Evolutionary conservation across 2,888 invertebrate species (phyloP).

Genomic region (Drosophila percnosoma): DNA sequence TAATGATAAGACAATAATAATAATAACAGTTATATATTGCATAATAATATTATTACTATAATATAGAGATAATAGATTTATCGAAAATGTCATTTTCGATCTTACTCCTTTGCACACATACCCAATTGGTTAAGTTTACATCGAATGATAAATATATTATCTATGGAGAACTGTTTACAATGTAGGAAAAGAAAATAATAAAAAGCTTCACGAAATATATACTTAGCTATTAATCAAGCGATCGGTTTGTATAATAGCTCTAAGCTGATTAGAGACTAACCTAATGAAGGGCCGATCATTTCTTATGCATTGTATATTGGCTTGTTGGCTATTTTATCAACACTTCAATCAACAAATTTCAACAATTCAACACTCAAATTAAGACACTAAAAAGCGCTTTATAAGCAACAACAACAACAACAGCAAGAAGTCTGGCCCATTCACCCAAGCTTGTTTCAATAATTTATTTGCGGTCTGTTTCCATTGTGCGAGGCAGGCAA

Average conservation of each 20-base stretch:
- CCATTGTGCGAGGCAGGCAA: conserved; percentile 38
- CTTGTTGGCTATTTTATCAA: conserved; percentile 45
- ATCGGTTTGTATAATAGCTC: conserved; percentile 5
- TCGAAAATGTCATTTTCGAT: background rate
- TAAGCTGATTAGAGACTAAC: conserved; percentile 9
- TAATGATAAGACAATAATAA: background rate
- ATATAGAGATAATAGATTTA: background rate
- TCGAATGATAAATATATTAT: background rate
- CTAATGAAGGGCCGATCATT: conserved; percentile 21
- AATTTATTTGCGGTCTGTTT: conserved; percentile 46
- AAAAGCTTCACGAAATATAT: background rate
- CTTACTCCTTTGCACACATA: background rate
- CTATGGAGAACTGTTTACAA: background rate
- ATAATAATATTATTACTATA: background rate
- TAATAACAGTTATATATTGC: background rate
- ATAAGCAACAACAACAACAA: conserved; percentile 27
- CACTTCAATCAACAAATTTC: conserved; percentile 41
- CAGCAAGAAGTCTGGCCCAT: conserved; percentile 16
- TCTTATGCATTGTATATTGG: conserved; percentile 18
- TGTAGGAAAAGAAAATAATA: background rate
- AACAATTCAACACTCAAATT: conserved; percentile 56
- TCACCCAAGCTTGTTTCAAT: conserved; percentile 28
- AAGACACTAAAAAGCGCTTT: conserved; percentile 51
- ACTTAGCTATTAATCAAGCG: conserved; percentile 18
- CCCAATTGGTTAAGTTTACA: background rate